Percentiles rank a stretch among this genome's conserved stretches.
Conservation (phyloP, 2,113 vertebrate species). For the Xerus inauris region DNA sequence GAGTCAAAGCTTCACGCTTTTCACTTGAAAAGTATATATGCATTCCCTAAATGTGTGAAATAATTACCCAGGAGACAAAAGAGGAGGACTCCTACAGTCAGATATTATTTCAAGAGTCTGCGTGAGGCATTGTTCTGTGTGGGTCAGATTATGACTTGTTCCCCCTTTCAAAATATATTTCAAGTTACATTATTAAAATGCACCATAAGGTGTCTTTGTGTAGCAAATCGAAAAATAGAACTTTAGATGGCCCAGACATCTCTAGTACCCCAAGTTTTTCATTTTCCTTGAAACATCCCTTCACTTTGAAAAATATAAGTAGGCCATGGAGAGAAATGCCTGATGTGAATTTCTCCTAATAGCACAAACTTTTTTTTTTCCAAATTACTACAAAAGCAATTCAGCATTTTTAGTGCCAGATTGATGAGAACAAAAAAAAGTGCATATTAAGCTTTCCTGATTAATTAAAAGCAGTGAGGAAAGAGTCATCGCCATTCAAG, state of each 20-base stretch:
- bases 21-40: slow-evolving; percentile 75
- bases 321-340: slow-evolving; percentile 77
- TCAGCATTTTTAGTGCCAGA: slow-evolving; percentile 86
- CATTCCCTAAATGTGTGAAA: slow-evolving; percentile 73
- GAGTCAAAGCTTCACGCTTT: slow-evolving; percentile 66
- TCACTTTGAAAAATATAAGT: slow-evolving; percentile 78
- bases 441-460: slow-evolving; percentile 85
- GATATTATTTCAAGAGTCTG: slow-evolving; percentile 63
- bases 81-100: slow-evolving; percentile 58
- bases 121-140: slow-evolving; percentile 55
- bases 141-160: slow-evolving; percentile 53
- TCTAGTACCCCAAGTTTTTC: slow-evolving; percentile 67
- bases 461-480: slow-evolving; percentile 86
- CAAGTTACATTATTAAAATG: slow-evolving; percentile 79
- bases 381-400: slow-evolving; percentile 82
- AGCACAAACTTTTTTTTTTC: slow-evolving; percentile 82
- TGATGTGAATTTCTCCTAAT: slow-evolving; percentile 81
- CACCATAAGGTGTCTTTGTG: slow-evolving; percentile 62
- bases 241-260: slow-evolving; percentile 32
- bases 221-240: slow-evolving; percentile 63
- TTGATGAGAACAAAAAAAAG: slow-evolving; percentile 65
- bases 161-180: slow-evolving; percentile 69
- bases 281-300: slow-evolving; percentile 71
- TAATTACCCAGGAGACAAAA: slow-evolving; percentile 80
- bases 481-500: slow-evolving; percentile 64